A percentile compares a stretch with the other conserved stretches of the same genome.
phyloP scores from a whole-genome alignment of 2,888 invertebrate genomes.

The Oscheius onirici region DNA sequence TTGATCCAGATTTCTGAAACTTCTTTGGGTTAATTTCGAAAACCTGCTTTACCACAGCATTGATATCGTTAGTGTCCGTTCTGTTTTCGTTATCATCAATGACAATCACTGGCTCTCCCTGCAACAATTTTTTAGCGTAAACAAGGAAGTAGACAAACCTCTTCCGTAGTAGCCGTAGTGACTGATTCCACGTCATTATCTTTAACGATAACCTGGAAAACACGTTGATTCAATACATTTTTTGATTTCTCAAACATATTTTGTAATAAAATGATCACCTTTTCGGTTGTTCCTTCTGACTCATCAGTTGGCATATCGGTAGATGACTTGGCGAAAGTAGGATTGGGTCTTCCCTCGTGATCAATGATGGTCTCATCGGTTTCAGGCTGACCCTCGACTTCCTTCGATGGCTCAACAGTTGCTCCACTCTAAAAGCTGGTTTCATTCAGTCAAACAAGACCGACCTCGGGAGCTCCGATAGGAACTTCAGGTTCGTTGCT shows the following conservation, averaged over 20 bases:
- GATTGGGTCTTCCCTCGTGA: conserved; percentile 14
- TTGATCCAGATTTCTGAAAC: conserved; percentile 17
- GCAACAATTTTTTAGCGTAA: neutral
- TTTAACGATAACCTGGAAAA: neutral
- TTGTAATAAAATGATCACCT: conserved; percentile 1
- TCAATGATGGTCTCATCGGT: conserved; percentile 26
- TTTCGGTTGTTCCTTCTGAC: conserved; percentile 5
- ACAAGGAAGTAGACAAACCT: neutral
- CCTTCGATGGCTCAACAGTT: conserved; percentile 17
- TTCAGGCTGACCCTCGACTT: conserved; percentile 23
- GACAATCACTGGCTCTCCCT: conserved; percentile 28
- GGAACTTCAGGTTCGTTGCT: conserved; percentile 24
- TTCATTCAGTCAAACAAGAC: neutral
- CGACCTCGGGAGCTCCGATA: conserved; percentile 18
- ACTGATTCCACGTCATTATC: neutral
- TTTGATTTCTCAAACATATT: no score
- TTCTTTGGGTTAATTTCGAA: neutral
- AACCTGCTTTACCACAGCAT: conserved; percentile 15
- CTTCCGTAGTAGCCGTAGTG: neutral
- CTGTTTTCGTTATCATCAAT: conserved; percentile 21
- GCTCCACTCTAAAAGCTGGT: conserved; percentile 1
- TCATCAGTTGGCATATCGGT: neutral
- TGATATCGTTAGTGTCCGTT: conserved; percentile 10
- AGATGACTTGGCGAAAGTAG: conserved; percentile 4
- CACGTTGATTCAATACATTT: neutral